Evolutionary conservation across 2,888 invertebrate genomes (phyloP).

Genomic region (Synergus laeviventris): DNA sequence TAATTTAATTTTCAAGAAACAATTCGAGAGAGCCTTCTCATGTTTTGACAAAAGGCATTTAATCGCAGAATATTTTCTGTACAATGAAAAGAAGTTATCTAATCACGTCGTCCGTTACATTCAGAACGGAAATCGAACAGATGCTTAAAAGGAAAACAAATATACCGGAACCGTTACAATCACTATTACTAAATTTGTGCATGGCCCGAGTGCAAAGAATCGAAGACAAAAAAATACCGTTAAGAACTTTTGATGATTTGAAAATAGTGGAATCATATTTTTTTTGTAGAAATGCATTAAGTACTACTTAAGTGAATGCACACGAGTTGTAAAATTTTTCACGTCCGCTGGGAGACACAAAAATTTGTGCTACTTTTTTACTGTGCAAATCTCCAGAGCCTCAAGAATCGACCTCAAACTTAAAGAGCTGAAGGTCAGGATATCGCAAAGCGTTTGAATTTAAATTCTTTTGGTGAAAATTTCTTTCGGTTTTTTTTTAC

Average conservation of each 20-base stretch:
- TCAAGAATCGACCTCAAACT: neutral
- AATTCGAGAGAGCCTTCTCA: neutral
- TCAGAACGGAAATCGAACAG: neutral
- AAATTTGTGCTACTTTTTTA: neutral
- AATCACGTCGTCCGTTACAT: neutral
- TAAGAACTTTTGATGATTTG: neutral
- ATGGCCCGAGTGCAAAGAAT: neutral
- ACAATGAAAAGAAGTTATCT: neutral
- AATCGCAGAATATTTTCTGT: neutral
- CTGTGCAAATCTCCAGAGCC: neutral
- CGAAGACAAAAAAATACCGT: neutral
- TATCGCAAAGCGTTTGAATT: neutral
- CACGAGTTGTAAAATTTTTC: neutral
- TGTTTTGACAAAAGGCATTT: neutral
- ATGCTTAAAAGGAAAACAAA: neutral
- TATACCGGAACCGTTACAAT: neutral
- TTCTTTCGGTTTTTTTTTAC: neutral
- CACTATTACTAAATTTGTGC: slow-evolving; percentile 2
- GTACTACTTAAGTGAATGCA: neutral
- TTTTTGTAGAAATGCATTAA: neutral
- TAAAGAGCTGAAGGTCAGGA: neutral
- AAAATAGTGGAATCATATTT: neutral
- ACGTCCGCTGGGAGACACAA: neutral
- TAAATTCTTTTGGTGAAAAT: neutral
- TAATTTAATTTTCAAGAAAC: neutral